Evolutionary conservation across 2,113 vertebrate species (phyloP).

Genomic region (Crotalus viridis): DNA sequence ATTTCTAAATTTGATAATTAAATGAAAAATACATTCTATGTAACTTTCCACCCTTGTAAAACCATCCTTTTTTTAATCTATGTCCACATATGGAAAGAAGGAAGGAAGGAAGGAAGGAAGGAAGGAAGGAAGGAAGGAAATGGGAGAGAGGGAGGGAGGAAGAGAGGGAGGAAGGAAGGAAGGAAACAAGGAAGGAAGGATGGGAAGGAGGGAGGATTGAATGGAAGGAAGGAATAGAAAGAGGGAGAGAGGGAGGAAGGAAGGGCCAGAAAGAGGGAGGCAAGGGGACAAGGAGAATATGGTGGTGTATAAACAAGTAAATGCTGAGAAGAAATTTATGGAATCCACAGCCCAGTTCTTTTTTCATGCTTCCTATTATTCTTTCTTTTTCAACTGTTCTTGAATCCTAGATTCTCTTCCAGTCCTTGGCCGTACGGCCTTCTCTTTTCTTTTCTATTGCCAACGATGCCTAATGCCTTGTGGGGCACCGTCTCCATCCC

Average conservation of each 20-base stretch:
- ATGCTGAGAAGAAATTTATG: not conserved
- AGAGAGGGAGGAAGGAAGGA: no score
- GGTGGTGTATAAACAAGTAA: not conserved
- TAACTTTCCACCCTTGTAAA: not conserved
- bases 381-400: not conserved
- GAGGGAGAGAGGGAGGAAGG: not conserved
- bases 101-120: no score
- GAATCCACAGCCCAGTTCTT: not conserved
- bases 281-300: not conserved
- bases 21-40: not conserved
- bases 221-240: not conserved
- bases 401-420: not conserved
- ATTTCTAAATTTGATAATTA: no score
- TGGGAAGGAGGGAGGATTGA: no score
- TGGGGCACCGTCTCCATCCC: not conserved
- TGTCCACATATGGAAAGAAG: not conserved
- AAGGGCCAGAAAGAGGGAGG: not conserved
- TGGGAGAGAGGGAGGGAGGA: no score
- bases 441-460: not conserved
- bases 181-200: no score
- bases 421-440: not conserved
- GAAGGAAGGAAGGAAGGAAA: no score
- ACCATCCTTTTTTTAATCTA: not conserved
- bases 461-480: not conserved
- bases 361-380: not conserved